Conservation (phyloP, 2,888 invertebrate species). For the Parnassius mnemosyne region DNA sequence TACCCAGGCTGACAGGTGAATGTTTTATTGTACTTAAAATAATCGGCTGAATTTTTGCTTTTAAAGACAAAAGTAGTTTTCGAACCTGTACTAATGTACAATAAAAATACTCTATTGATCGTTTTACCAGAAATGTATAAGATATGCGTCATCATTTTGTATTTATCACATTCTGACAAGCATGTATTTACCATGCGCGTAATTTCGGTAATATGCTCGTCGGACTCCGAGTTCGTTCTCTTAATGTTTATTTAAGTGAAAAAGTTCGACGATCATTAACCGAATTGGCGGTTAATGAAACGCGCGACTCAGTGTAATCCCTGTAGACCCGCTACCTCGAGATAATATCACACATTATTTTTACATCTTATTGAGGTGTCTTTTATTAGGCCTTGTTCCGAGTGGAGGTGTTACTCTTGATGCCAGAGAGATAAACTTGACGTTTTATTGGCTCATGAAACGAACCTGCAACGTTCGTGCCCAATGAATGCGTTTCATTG, state of each 20-base stretch:
- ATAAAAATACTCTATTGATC: too few relatives aligned
- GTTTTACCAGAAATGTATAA: neutral
- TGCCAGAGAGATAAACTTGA: conserved; percentile 53
- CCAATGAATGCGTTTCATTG: conserved; percentile 27
- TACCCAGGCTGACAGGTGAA: too few relatives aligned
- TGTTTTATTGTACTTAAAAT: too few relatives aligned
- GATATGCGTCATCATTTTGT: conserved; percentile 44
- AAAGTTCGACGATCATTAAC: conserved; percentile 71
- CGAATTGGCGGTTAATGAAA: conserved; percentile 69
- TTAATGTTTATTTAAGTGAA: conserved; percentile 76
- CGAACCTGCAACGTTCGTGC: conserved; percentile 27
- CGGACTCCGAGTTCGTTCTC: conserved; percentile 58
- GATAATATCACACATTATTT: conserved; percentile 70
- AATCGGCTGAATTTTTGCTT: too few relatives aligned
- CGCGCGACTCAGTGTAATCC: conserved; percentile 57
- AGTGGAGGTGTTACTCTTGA: conserved; percentile 58
- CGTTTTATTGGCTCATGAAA: conserved; percentile 49
- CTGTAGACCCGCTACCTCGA: conserved; percentile 40
- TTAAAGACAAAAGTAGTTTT: too few relatives aligned
- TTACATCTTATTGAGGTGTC: conserved; percentile 62
- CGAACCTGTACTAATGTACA: too few relatives aligned
- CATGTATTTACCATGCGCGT: conserved; percentile 64
- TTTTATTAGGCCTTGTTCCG: conserved; percentile 62
- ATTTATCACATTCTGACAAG: conserved; percentile 36
- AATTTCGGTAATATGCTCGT: conserved; percentile 72